A percentile compares a stretch with the other conserved stretches of the same genome.
These are phyloP conservation scores for Myrmophylax atrothorax DNA, from an alignment of 2,113 vertebrate species.

Conservation along the genomic window DNA sequence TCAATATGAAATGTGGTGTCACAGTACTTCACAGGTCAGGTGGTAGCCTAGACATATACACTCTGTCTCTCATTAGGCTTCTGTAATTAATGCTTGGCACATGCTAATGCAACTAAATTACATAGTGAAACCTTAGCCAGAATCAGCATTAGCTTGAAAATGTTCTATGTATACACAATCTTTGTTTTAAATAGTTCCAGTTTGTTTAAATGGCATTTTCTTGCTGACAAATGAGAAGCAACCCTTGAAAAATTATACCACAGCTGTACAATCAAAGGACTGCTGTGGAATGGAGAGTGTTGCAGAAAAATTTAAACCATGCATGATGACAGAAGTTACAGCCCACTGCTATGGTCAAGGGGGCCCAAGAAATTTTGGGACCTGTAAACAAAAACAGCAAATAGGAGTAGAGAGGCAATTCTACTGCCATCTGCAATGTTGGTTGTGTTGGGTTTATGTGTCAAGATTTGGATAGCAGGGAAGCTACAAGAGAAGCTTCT, in stretches of 20 bases:
- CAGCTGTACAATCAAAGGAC: background rate
- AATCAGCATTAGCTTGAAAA: background rate
- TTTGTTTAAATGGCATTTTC: background rate
- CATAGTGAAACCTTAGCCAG: background rate
- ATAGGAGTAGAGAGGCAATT: background rate
- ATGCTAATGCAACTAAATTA: background rate
- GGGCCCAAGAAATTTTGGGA: background rate
- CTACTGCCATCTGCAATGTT: rapidly evolving
- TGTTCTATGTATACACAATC: background rate
- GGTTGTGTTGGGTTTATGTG: background rate
- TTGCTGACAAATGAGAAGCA: background rate
- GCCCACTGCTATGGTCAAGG: no score
- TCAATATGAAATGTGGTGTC: background rate
- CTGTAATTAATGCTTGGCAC: background rate
- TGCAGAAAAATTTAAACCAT: background rate
- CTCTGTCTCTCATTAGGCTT: background rate
- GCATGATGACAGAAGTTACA: background rate
- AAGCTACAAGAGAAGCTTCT: background rate
- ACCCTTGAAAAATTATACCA: background rate
- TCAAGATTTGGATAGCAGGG: background rate
- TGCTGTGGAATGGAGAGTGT: rapidly evolving
- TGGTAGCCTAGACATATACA: background rate
- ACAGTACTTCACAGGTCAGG: background rate
- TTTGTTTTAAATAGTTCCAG: background rate
- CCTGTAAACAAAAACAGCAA: background rate